Base-by-base conservation (phyloP, 2,888 invertebrate genomes). In the Cephus nigrinus region DNA sequence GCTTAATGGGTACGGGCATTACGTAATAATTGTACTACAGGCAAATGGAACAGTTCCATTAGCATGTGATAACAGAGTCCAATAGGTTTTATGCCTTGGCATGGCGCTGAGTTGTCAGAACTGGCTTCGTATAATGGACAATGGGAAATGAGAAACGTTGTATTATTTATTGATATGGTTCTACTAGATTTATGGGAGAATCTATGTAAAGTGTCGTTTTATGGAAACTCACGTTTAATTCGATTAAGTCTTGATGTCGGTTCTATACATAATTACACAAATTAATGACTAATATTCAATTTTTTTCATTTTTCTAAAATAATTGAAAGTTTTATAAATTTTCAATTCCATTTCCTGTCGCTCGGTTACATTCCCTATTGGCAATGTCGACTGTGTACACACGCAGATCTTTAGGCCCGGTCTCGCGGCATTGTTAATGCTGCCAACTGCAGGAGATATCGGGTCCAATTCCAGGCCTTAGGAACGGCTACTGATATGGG, bases 11-110 rank as follows among this genome's bases (percentile, higher is more conserved):
- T 15, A 55, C 55, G 32, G 71, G 71, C 33, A 23, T 71, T 71
- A 33, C 71, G 32, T 33, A 71, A 71, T 71, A 71, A 76, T 82
- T 80, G 78, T 79, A 79, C 81, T 81, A 80, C 78, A 68, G 78
- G 80, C 77, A 80, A 76, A 77, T 79, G 76, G 81, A 77, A 82
- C 80, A 83, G 79, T 78, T 77, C 76, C 80, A 80, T 82, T 79
- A 82, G 77, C 76, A 55, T 55, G 79, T 77, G 83, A 83, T 83
- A 83, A 76, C 12, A 11, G 71, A 31, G 31, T 23, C 32, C 15
- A 9, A 12, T 31, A 0, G 32, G 9, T 33, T 15, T 71, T 71
- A 31, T 71, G 71, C 1, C 31, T 71, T 31, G 71, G 71, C 31
- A 12, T 31, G 71, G 31, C 9, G 71, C 71, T n/a, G 71, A 15